Evolutionary conservation across 2,888 invertebrate genomes (phyloP).

Genomic region (Resseliella maxima): DNA sequence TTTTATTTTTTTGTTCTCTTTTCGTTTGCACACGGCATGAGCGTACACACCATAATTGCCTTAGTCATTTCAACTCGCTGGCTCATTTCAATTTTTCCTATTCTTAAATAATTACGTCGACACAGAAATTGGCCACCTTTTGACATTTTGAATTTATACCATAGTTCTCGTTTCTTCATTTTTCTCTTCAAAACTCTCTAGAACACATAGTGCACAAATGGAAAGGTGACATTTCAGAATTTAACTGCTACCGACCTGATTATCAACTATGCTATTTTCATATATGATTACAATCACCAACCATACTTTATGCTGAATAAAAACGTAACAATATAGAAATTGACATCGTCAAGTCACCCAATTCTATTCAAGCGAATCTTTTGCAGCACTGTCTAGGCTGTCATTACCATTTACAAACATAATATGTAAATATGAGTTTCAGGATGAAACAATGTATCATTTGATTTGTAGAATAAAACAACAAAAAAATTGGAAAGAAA

Average conservation of each 20-base stretch:
- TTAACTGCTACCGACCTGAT: constrained; percentile 54
- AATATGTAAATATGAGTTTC: no score
- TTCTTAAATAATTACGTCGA: constrained; percentile 22
- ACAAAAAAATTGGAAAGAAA: no score
- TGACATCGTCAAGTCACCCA: neutral
- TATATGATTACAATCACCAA: neutral
- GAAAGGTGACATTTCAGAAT: constrained; percentile 53
- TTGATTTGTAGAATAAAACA: no score
- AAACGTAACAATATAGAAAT: neutral
- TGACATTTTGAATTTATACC: constrained; percentile 51
- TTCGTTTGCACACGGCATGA: neutral
- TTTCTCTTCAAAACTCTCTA: neutral
- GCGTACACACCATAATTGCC: neutral
- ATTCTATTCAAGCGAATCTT: neutral
- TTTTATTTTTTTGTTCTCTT: neutral
- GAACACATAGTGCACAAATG: neutral
- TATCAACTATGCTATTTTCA: neutral
- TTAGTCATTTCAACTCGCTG: neutral
- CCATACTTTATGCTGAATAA: no score
- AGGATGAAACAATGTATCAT: no score
- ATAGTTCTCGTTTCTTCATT: neutral
- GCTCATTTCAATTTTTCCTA: neutral
- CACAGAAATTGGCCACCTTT: constrained; percentile 53
- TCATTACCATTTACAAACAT: no score
- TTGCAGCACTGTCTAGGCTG: neutral